Percentiles rank a stretch among this genome's conserved stretches.
phyloP scores from a whole-genome alignment of 1,140 invertebrate genomes.

The Cotesia typhae region DNA sequence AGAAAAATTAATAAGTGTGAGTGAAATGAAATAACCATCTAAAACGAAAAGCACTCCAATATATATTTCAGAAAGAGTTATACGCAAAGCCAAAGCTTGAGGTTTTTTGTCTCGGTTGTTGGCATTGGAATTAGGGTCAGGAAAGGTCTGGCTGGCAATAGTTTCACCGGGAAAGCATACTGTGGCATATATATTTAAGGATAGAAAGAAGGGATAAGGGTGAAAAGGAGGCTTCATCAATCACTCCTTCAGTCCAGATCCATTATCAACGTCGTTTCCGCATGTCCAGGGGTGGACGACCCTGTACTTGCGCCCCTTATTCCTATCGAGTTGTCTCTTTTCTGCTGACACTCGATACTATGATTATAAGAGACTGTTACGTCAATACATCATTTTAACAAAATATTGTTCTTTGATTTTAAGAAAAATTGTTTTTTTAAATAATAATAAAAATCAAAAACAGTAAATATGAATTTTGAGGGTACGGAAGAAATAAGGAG shows the following conservation, averaged over 20 bases:
- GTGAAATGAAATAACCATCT: no score
- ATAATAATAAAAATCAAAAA: no score
- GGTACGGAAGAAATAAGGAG: no score
- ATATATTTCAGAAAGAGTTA: no score
- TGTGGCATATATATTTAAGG: not conserved
- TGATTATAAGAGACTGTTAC: no score
- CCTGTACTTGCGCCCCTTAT: constrained; percentile 41
- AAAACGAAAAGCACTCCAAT: no score
- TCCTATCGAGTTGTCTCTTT: constrained; percentile 27
- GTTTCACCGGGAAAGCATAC: constrained; percentile 16
- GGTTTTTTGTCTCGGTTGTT: constrained; percentile 3
- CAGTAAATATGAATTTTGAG: no score
- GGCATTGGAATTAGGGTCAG: constrained; percentile 25
- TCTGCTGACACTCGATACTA: not conserved
- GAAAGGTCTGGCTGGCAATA: constrained; percentile 18
- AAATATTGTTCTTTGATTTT: no score
- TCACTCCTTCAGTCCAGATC: constrained; percentile 51
- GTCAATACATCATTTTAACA: no score
- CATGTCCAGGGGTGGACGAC: constrained; percentile 49
- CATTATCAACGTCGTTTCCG: constrained; percentile 58
- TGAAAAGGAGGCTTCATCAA: constrained; percentile 47
- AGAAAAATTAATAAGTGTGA: no score
- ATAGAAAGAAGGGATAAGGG: constrained; percentile 36
- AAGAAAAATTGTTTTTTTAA: no score
- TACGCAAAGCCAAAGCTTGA: not conserved